These are phyloP conservation scores for Vimba vimba DNA, from an alignment of 2,113 vertebrate species.

Conservation along the genomic window DNA sequence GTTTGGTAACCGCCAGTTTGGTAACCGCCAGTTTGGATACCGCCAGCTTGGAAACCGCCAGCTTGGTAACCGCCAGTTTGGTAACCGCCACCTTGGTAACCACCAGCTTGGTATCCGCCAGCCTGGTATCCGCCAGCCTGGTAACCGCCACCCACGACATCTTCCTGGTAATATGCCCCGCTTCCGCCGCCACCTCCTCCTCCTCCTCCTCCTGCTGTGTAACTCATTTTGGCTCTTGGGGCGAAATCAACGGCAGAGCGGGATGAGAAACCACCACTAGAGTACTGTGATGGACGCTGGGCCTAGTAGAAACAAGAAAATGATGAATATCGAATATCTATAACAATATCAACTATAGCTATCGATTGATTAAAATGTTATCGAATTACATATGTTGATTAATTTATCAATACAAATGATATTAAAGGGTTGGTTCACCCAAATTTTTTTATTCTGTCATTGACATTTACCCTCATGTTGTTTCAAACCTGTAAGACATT, in stretches of 20 bases:
- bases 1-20: slow-evolving; percentile 48
- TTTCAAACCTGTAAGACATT: too few species aligned
- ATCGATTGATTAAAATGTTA: neutral
- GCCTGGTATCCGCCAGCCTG: slow-evolving; percentile 39
- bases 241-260: slow-evolving; percentile 76
- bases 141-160: slow-evolving; percentile 18
- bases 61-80: neutral
- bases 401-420: neutral
- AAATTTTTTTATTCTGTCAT: too few species aligned
- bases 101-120: neutral
- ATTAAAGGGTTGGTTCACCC: too few species aligned
- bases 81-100: slow-evolving; percentile 36
- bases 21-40: neutral
- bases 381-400: neutral
- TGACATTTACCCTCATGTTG: too few species aligned
- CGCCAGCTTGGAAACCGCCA: neutral
- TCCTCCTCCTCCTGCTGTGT: neutral
- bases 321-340: neutral
- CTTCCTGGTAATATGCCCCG: slow-evolving; percentile 59
- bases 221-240: slow-evolving; percentile 64
- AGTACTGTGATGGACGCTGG: slow-evolving; percentile 62
- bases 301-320: slow-evolving; percentile 58
- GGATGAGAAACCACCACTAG: slow-evolving; percentile 71
- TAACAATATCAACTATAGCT: neutral
- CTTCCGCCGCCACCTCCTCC: slow-evolving; percentile 30